A percentile compares a stretch with the other conserved stretches of the same genome.
phyloP scores from a whole-genome alignment of 2,888 invertebrate genomes.

The Muschampia plurimacula region DNA sequence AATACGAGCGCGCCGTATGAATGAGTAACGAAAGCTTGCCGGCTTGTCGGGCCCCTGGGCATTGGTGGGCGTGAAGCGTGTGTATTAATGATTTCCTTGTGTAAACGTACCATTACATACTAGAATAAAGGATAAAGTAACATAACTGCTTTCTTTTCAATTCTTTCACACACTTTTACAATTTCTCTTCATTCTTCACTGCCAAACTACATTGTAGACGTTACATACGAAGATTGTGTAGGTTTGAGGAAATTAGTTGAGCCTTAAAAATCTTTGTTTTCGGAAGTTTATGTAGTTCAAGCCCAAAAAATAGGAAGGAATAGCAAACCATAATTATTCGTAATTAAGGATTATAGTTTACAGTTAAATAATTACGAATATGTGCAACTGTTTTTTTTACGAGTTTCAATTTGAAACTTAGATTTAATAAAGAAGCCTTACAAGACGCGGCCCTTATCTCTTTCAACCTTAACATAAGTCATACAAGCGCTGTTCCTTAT shows the following conservation, averaged over 20 bases:
- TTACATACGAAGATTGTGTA: too few species aligned
- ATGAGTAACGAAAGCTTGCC: conserved; percentile 35
- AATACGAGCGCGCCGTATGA: conserved; percentile 38
- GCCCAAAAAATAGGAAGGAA: too few species aligned
- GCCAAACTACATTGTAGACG: too few species aligned
- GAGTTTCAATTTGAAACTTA: not conserved
- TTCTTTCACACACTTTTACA: not conserved
- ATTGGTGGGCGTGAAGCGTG: conserved; percentile 29
- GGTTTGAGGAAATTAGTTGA: too few species aligned
- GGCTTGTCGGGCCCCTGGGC: conserved; percentile 29
- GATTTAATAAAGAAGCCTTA: conserved; percentile 16
- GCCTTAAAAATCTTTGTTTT: too few species aligned
- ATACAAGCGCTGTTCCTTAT: conserved; percentile 21
- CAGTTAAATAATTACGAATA: too few species aligned
- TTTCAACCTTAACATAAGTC: conserved; percentile 20
- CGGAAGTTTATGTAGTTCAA: too few species aligned
- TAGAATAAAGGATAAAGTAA: not conserved
- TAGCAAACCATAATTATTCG: too few species aligned
- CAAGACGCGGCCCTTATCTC: conserved; percentile 1
- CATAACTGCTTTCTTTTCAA: not conserved
- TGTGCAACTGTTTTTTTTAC: too few species aligned
- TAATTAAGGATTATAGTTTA: too few species aligned
- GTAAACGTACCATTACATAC: not conserved
- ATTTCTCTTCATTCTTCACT: not conserved
- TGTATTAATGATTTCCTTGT: conserved; percentile 35